These are phyloP conservation scores for Rhabdomys dilectus DNA, from an alignment of 2,113 vertebrate species.

Conservation along the genomic window DNA sequence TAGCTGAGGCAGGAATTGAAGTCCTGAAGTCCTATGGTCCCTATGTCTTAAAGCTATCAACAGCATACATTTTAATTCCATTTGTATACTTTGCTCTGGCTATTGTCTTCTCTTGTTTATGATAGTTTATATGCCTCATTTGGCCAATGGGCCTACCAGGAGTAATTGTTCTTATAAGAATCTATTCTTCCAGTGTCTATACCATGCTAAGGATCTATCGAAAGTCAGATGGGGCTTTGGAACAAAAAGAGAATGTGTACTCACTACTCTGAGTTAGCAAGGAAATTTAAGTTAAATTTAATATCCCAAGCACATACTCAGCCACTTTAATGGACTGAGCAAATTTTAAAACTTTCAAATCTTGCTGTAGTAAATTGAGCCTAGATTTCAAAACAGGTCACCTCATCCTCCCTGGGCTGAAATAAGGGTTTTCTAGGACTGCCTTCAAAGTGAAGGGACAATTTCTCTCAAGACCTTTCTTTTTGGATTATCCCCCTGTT, in stretches of 20 bases:
- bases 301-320: background rate
- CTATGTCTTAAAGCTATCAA: background rate
- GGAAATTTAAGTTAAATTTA: background rate
- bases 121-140: background rate
- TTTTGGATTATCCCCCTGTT: background rate
- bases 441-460: background rate
- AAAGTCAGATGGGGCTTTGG: background rate
- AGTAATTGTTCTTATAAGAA: background rate
- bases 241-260: background rate
- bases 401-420: background rate
- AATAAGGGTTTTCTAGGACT: background rate
- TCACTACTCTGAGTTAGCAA: background rate
- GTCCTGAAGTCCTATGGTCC: background rate
- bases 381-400: background rate
- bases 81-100: background rate
- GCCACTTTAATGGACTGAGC: background rate
- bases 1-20: background rate
- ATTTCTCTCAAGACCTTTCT: background rate
- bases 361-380: background rate
- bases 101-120: background rate
- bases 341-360: background rate
- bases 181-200: background rate
- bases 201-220: background rate
- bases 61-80: background rate
- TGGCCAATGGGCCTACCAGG: background rate